A percentile compares a stretch with the other conserved stretches of the same genome.
Conservation (phyloP, 2,888 invertebrate genomes). For the Nyleta sp. region DNA sequence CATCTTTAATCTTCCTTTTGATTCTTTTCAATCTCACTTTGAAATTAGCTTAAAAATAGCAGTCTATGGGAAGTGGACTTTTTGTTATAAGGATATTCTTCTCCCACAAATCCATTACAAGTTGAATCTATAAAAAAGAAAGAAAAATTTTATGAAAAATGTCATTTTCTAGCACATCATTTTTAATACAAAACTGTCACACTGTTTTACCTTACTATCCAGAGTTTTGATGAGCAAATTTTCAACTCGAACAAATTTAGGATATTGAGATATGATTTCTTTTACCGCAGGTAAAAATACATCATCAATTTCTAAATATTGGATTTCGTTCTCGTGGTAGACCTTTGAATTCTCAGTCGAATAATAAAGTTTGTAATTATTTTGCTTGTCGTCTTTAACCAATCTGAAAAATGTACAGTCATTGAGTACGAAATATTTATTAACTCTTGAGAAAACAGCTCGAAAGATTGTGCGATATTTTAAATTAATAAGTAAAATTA, state of each 20-base stretch:
- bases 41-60: too few relatives aligned
- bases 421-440: neutral
- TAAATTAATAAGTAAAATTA: constrained; percentile 55
- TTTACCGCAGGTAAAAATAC: constrained; percentile 88
- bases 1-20: neutral
- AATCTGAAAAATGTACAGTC: constrained; percentile 81
- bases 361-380: constrained; percentile 88
- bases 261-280: constrained; percentile 89
- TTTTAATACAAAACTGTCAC: neutral
- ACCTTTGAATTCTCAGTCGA: constrained; percentile 92
- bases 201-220: constrained; percentile 85
- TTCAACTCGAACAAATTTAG: constrained; percentile 89
- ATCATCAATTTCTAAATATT: constrained; percentile 89
- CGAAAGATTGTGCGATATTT: too few relatives aligned
- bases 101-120: constrained; percentile 92
- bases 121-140: constrained; percentile 80
- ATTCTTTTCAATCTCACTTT: too few relatives aligned
- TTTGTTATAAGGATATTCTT: constrained; percentile 91
- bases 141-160: constrained; percentile 4
- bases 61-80: constrained; percentile 83
- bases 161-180: neutral
- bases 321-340: constrained; percentile 92
- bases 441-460: neutral
- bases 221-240: constrained; percentile 87
- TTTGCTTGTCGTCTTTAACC: constrained; percentile 88